Conservation (phyloP, 2,888 invertebrate genomes). For the Psylliodes chrysocephalus region DNA sequence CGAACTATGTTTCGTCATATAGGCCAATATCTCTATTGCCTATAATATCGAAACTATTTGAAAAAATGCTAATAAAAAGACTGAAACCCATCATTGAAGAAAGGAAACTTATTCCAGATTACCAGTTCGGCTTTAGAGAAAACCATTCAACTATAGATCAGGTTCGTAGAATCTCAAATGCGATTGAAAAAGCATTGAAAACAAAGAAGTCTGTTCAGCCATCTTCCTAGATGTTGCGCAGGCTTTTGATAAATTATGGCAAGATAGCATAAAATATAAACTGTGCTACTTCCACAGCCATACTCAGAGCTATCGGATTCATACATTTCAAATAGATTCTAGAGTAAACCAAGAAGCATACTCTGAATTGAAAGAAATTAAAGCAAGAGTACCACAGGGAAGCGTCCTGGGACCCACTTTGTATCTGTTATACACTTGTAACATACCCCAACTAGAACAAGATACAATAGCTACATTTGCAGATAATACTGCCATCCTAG, state of each 20-base stretch:
- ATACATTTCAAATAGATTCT: not conserved
- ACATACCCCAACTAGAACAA: not conserved
- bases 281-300: not conserved
- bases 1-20: not conserved
- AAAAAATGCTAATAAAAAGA: not conserved
- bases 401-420: no score
- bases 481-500: conserved; percentile 3
- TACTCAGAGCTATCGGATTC: not conserved
- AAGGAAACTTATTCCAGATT: no score
- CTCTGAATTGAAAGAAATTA: not conserved
- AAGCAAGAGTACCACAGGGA: not conserved
- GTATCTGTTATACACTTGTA: not conserved
- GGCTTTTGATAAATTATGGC: not conserved
- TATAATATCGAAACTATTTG: not conserved
- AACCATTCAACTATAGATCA: not conserved
- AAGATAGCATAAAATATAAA: not conserved
- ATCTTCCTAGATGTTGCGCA: not conserved
- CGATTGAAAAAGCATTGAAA: no score
- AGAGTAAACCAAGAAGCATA: not conserved
- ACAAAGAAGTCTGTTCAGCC: not conserved
- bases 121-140: no score
- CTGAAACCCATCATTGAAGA: no score
- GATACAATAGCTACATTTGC: not conserved
- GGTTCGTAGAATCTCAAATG: no score
- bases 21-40: not conserved